Base-by-base conservation (phyloP, 37 sponge, comb jelly and placozoan genomes). In the Ianthella basta region DNA sequence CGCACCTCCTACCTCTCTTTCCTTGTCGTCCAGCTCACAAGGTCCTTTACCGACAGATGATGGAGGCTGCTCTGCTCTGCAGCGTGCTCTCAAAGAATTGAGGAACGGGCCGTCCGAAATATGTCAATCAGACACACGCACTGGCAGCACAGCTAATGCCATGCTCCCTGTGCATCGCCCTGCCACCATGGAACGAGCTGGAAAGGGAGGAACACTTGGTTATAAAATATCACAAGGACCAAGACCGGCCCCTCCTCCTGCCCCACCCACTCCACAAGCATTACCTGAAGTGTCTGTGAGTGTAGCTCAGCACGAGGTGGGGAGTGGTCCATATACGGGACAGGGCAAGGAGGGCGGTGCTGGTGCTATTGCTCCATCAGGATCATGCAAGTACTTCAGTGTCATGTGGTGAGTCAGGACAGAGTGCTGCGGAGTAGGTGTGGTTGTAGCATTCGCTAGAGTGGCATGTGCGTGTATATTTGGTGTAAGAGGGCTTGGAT, bases 371-470 rank as follows among this genome's bases (percentile, higher is more conserved):
- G 25, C 37, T 20, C 21, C 70, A 1, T 18, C 29, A 69, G 32
- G 18, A 15, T 34, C 23, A 41, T n/a, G 35, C 56, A 38, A 73
- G 37, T 91, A 87, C 80, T 91, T 87, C 85, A 86, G 72, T 83
- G 91, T 91, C 35, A 87, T 91, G 87, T 91, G 91, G 91, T 90
- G 44, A 79, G 91, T 83, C 1, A 23, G 21, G n/a, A n/a, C n/a
- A n/a, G n/a, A n/a, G n/a, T n/a, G n/a, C n/a, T n/a, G n/a, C n/a
- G n/a, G n/a, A n/a, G n/a, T n/a, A n/a, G n/a, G n/a, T n/a, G n/a
- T n/a, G n/a, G n/a, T 69, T 24, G 10, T 70, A 38, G 59, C 59
- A 57, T 57, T 18, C 59, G 18, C 18, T 18, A 20, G 15, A 20
- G 59, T 57, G 59, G 15, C 15, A 20, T 57, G 59, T 57, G 15